Evolutionary conservation across 2,113 vertebrate species (phyloP).

Genomic region (human): GRCh38 chr18:48857001-48857500

Average conservation of each 20-base stretch:
- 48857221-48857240: neutral
- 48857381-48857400: rapidly evolving
- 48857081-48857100: too few relatives aligned
- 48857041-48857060: neutral
- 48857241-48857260: neutral
- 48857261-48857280: neutral
- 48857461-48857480: neutral
- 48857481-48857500: neutral
- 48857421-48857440: neutral
- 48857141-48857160: neutral
- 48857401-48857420: neutral
- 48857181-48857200: neutral
- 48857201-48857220: neutral
- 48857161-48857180: too few relatives aligned
- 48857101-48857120: neutral
- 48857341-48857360: rapidly evolving
- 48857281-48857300: neutral
- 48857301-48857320: neutral
- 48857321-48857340: neutral
- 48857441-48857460: neutral
- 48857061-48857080: neutral
- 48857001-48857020: neutral
- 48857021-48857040: neutral
- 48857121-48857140: neutral
- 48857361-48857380: rapidly evolving